Percentiles rank a stretch among this genome's conserved stretches.
phyloP scores from a whole-genome alignment of 2,113 vertebrate species.

The Australoheros scitulus region DNA sequence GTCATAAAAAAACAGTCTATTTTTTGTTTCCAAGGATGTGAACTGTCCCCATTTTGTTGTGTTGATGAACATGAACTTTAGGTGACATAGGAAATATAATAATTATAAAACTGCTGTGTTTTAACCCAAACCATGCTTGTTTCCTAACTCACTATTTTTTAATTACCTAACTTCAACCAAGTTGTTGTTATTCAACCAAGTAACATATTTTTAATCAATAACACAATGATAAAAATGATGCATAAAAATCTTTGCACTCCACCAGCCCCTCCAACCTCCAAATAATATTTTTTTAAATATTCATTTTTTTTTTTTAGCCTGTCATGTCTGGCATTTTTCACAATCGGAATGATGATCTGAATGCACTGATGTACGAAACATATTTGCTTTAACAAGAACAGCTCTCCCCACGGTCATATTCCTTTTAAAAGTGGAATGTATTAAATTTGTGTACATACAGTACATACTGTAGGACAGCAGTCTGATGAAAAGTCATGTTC shows the following conservation, averaged over 20 bases:
- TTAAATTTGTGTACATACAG: neutral
- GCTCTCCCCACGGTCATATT: no score
- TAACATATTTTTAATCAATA: neutral
- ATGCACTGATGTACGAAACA: no score
- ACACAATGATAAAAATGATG: neutral
- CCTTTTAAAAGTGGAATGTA: neutral
- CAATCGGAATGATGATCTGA: no score
- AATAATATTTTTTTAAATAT: neutral
- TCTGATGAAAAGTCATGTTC: neutral
- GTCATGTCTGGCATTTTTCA: no score
- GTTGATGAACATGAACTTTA: neutral
- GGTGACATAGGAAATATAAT: neutral
- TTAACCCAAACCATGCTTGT: neutral
- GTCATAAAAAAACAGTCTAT: neutral
- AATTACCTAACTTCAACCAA: neutral
- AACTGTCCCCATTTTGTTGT: neutral
- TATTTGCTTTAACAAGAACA: no score
- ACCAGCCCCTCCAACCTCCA: neutral
- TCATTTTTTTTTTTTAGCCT: neutral
- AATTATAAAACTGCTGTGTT: neutral
- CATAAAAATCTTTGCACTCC: neutral
- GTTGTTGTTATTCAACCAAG: neutral
- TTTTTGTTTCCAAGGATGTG: fast-evolving
- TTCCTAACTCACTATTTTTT: neutral
- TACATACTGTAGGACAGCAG: neutral